Evolutionary conservation across 2,113 vertebrate species (phyloP).

Genomic region (Conger conger): DNA sequence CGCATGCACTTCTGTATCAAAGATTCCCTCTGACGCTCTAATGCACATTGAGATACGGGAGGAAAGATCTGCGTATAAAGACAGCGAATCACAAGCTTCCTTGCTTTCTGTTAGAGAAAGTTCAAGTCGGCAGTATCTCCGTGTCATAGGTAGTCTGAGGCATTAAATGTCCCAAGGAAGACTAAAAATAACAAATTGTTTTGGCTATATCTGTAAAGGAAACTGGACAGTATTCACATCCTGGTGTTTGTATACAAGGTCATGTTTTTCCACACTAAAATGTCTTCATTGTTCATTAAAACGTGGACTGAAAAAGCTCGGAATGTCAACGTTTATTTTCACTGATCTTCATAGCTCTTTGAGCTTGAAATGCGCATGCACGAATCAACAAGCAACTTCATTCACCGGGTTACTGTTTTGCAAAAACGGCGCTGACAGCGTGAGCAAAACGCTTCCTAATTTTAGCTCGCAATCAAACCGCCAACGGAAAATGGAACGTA

Average conservation of each 20-base stretch:
- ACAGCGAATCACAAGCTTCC: not conserved
- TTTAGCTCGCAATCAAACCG: not conserved
- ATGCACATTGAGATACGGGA: not conserved
- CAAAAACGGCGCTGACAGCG: not conserved
- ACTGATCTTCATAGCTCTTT: not conserved
- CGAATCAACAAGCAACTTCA: not conserved
- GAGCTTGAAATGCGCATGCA: not conserved
- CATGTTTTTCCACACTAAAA: not conserved
- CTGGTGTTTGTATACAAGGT: not conserved
- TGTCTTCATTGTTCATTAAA: not conserved
- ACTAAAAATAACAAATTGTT: not conserved
- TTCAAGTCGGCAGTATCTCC: not conserved
- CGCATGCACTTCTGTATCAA: not conserved
- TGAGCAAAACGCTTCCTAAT: not conserved
- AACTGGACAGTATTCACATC: not conserved
- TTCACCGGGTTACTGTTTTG: not conserved
- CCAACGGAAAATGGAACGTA: not conserved
- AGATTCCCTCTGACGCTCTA: not conserved
- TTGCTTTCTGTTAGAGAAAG: not conserved
- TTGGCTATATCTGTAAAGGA: not conserved
- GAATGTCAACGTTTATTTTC: not conserved
- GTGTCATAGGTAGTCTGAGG: not conserved
- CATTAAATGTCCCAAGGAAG: not conserved
- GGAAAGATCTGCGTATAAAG: not conserved
- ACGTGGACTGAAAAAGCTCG: not conserved